A percentile compares a stretch with the other conserved stretches of the same genome.
These are phyloP conservation scores for Jordanella pulchra DNA, from an alignment of 2,797 vertebrate species.

Conservation along the genomic window DNA sequence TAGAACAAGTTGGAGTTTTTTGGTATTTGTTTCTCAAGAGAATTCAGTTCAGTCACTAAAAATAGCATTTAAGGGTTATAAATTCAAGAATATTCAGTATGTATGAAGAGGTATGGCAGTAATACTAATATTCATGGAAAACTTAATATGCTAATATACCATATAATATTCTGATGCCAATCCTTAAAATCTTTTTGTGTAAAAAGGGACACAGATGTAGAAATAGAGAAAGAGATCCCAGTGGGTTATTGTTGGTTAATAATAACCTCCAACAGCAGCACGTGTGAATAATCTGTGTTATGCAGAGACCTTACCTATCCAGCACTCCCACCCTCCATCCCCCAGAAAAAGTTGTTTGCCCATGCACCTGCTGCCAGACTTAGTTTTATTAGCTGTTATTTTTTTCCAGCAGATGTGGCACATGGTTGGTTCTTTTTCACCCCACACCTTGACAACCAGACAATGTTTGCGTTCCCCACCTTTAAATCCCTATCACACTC, in stretches of 20 bases:
- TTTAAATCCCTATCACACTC: conserved; percentile 31
- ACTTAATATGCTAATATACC: not conserved
- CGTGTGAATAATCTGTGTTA: not conserved
- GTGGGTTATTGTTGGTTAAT: not conserved
- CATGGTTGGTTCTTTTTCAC: not conserved
- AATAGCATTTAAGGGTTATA: not conserved
- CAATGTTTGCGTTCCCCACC: conserved; percentile 15
- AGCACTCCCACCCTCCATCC: not conserved
- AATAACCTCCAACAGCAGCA: not conserved
- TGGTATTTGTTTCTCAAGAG: not conserved
- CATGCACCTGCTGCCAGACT: not conserved
- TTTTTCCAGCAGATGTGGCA: not conserved
- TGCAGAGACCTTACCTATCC: not conserved
- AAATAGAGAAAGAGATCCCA: not conserved
- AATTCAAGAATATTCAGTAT: not conserved
- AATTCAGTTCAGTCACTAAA: not conserved
- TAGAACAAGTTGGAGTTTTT: not conserved
- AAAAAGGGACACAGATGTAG: conserved; percentile 2
- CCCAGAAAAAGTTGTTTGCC: not conserved
- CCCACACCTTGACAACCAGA: conserved; percentile 23
- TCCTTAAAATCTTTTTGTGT: not conserved
- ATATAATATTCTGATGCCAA: not conserved
- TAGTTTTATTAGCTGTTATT: not conserved
- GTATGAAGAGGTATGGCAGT: not conserved
- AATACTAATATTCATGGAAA: not conserved